Percentiles rank a stretch among this genome's conserved stretches.
Conservation (phyloP, 1,140 invertebrate genomes). For the Trichonephila clavipes region DNA sequence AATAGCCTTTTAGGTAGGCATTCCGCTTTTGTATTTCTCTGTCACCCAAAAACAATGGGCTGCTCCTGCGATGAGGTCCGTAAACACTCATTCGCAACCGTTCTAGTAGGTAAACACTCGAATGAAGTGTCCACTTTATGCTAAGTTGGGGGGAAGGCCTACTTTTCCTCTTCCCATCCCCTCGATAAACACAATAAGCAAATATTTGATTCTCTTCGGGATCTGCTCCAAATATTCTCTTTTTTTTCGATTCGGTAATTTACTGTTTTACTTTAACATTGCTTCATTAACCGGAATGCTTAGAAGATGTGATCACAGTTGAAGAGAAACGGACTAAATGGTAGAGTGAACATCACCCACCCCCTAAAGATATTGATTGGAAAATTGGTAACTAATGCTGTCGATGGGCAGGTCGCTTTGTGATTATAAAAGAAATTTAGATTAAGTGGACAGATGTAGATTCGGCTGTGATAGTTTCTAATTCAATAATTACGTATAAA, state of each 20-base stretch:
- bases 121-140: not conserved
- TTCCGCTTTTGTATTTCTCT: not conserved
- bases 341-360: not conserved
- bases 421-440: not conserved
- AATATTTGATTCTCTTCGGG: conserved; percentile 6
- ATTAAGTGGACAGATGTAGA: not conserved
- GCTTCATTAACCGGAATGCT: not conserved
- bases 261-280: not conserved
- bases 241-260: not conserved
- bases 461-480: too few species aligned
- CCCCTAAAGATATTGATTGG: too few species aligned
- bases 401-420: too few species aligned
- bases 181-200: not conserved
- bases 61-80: not conserved
- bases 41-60: not conserved
- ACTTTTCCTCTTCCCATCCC: not conserved
- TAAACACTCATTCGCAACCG: not conserved
- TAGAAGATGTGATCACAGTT: not conserved
- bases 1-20: not conserved
- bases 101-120: not conserved
- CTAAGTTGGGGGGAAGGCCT: not conserved
- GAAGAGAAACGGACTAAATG: not conserved
- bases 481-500: too few species aligned
- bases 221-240: conserved; percentile 39
- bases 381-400: too few species aligned